Conservation (phyloP, 2,888 invertebrate species). For the Cremastinae sp. region DNA sequence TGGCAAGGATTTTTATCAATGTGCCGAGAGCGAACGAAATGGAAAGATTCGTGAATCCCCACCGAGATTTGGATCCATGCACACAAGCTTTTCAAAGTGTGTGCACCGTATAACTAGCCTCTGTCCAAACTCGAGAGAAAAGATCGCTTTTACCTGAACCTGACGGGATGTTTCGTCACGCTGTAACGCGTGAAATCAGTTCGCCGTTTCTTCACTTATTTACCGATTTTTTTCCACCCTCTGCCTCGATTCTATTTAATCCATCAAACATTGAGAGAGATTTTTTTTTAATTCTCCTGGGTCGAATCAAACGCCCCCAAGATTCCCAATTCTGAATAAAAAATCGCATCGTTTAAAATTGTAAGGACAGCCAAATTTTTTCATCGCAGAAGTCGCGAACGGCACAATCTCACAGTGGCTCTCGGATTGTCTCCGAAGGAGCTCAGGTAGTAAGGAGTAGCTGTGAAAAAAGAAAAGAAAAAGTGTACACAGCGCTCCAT, state of each 20-base stretch:
- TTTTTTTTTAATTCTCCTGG: conserved; percentile 39
- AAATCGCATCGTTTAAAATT: not conserved
- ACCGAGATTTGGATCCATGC: conserved; percentile 10
- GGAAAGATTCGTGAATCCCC: conserved; percentile 54
- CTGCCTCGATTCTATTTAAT: conserved; percentile 36
- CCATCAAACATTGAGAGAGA: conserved; percentile 30
- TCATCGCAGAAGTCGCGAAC: conserved; percentile 14
- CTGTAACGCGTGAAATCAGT: conserved; percentile 51
- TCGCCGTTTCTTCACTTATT: conserved; percentile 19
- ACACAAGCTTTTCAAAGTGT: conserved; percentile 25
- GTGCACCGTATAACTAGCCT: conserved; percentile 35
- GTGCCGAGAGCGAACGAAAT: conserved; percentile 57
- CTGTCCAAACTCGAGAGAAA: conserved; percentile 3
- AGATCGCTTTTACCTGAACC: conserved; percentile 55
- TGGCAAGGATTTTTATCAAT: conserved; percentile 71
- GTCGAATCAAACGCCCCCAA: conserved; percentile 34
- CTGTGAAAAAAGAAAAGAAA: conserved; percentile 32
- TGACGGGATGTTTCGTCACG: conserved; percentile 54
- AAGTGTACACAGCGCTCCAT: conserved; percentile 18
- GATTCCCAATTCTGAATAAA: conserved; percentile 6
- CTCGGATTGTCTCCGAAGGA: conserved; percentile 12
- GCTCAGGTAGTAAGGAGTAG: conserved; percentile 44
- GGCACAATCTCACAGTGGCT: conserved; percentile 40
- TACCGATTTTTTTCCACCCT: conserved; percentile 39
- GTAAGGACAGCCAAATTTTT: conserved; percentile 4